Percentiles rank a stretch among this genome's conserved stretches.
phyloP scores from a whole-genome alignment of 2,888 invertebrate species.

The Anthophora plumipes region DNA sequence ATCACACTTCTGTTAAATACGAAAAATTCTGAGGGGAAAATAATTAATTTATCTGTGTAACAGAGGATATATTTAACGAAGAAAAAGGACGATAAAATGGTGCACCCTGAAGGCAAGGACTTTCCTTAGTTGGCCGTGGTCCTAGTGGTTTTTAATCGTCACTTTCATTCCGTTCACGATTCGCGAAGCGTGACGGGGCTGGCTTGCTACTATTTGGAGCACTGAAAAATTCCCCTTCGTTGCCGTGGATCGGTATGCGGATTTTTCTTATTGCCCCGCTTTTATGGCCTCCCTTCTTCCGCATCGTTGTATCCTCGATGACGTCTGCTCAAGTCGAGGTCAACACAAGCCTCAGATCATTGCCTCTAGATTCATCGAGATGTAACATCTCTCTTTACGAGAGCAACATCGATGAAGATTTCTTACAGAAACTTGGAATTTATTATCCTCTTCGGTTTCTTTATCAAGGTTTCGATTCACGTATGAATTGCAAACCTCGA shows the following conservation, averaged over 20 bases:
- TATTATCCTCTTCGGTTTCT: too few relatives aligned
- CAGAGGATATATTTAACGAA: too few relatives aligned
- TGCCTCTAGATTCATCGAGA: not conserved
- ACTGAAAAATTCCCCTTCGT: slow-evolving; percentile 75
- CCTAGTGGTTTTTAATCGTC: slow-evolving; percentile 70
- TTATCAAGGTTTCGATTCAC: too few relatives aligned
- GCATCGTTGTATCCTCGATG: slow-evolving; percentile 45
- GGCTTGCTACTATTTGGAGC: slow-evolving; percentile 62
- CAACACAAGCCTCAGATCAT: slow-evolving; percentile 12
- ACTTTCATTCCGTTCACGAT: slow-evolving; percentile 77
- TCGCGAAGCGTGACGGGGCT: slow-evolving; percentile 68
- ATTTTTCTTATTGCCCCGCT: slow-evolving; percentile 54
- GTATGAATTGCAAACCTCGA: too few relatives aligned
- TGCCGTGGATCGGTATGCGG: slow-evolving; percentile 53
- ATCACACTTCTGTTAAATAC: too few relatives aligned
- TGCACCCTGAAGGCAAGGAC: slow-evolving; percentile 13
- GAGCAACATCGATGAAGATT: not conserved
- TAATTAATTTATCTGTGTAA: too few relatives aligned
- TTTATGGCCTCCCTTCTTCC: slow-evolving; percentile 49
- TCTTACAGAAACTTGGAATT: not conserved
- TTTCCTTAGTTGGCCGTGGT: slow-evolving; percentile 57
- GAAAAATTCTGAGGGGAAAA: too few relatives aligned
- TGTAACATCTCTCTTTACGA: not conserved
- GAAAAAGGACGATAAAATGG: too few relatives aligned
- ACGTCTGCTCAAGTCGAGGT: slow-evolving; percentile 19